Conservation (phyloP, 2,797 vertebrate genomes). For the Myoxocephalus aenaeus region DNA sequence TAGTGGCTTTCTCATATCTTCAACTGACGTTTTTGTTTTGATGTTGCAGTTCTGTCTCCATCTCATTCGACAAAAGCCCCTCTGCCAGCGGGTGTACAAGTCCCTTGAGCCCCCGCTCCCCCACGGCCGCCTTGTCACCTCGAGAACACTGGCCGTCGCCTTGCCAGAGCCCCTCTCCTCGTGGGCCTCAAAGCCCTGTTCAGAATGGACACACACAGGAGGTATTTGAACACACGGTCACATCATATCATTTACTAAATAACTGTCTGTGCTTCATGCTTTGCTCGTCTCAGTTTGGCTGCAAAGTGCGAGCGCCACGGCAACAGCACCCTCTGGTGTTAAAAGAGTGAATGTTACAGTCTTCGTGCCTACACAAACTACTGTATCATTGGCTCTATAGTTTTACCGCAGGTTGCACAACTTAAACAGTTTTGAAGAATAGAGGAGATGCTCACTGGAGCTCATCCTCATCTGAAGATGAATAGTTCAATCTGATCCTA, state of each 20-base stretch:
- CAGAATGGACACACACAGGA: constrained; percentile 69
- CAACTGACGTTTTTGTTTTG: constrained; percentile 14
- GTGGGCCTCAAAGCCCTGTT: constrained; percentile 54
- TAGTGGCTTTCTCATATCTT: constrained; percentile 10
- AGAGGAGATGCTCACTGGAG: not conserved
- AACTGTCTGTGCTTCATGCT: constrained; percentile 20
- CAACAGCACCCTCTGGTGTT: constrained; percentile 55
- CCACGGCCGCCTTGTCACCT: constrained; percentile 43
- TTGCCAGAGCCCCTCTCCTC: constrained; percentile 60
- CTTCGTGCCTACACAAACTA: not conserved
- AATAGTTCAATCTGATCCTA: not conserved
- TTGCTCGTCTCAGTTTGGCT: constrained; percentile 43
- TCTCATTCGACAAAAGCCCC: constrained; percentile 81
- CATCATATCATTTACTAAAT: not conserved
- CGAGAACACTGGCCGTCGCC: constrained; percentile 55
- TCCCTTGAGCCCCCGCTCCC: constrained; percentile 76
- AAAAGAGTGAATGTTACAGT: not conserved
- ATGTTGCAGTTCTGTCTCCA: constrained; percentile 78
- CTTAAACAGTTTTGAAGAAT: not conserved
- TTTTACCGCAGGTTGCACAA: not conserved
- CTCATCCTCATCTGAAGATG: not conserved
- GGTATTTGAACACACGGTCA: constrained; percentile 53
- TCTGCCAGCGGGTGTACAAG: constrained; percentile 60
- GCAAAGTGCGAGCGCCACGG: not conserved
- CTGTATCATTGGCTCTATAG: not conserved